These are phyloP conservation scores for Trochalopteron elliotii DNA, from an alignment of 2,113 vertebrate species.

Conservation along the genomic window DNA sequence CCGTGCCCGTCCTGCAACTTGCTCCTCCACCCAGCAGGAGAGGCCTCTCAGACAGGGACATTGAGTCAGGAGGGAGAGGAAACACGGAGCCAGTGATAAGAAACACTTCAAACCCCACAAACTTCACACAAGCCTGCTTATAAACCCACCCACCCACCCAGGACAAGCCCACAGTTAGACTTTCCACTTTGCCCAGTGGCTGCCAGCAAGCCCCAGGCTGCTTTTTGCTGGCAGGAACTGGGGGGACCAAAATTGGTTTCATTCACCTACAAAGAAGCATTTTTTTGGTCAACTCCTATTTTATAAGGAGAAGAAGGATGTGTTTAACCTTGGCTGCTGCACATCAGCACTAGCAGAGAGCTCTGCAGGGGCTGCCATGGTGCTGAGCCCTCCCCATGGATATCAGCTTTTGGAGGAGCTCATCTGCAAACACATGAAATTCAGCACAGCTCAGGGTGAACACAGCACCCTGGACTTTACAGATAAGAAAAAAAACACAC, in stretches of 20 bases:
- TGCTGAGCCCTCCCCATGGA: neutral
- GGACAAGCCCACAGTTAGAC: neutral
- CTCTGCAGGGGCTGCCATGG: neutral
- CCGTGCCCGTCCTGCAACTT: neutral
- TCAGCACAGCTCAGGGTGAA: neutral
- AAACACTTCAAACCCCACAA: neutral
- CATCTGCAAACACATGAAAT: neutral
- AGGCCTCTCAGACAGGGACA: neutral
- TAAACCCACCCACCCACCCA: neutral
- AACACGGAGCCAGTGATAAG: neutral
- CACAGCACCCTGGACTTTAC: neutral
- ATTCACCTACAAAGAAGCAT: neutral
- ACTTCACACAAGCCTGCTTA: neutral
- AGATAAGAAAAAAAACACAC: neutral
- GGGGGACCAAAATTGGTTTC: neutral
- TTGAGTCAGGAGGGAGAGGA: neutral
- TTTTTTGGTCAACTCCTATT: neutral
- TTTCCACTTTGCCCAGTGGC: neutral
- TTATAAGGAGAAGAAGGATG: neutral
- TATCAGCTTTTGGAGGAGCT: neutral
- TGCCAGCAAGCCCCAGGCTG: neutral
- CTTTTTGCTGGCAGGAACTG: neutral
- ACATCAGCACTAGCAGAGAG: neutral
- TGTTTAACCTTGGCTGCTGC: neutral
- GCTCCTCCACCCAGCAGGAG: slow-evolving; percentile 17